phyloP scores from a whole-genome alignment of 2,113 vertebrate genomes.

The Stegastes partitus region DNA sequence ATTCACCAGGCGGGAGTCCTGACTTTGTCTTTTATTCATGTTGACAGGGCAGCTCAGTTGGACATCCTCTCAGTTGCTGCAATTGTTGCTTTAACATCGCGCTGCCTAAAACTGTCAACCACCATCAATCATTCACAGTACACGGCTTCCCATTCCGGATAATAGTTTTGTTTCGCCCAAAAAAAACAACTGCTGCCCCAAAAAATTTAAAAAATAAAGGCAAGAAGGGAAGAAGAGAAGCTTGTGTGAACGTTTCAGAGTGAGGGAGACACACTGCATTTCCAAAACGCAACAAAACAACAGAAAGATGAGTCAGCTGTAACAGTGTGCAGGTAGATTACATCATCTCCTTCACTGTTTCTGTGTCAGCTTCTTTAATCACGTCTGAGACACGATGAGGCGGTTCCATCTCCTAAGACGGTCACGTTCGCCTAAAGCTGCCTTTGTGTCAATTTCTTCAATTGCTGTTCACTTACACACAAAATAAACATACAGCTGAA shows the following conservation, averaged over 20 bases:
- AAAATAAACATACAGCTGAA: neutral
- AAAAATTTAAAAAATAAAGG: neutral
- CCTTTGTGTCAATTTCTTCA: slow-evolving; percentile 18
- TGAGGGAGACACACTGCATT: neutral
- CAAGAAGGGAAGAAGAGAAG: neutral
- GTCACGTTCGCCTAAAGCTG: neutral
- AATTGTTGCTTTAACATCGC: slow-evolving; percentile 5
- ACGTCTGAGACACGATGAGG: slow-evolving; percentile 17
- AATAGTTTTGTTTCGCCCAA: neutral
- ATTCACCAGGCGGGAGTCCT: neutral
- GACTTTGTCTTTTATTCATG: slow-evolving; percentile 14
- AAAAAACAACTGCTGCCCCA: too few species aligned
- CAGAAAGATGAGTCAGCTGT: slow-evolving; percentile 10
- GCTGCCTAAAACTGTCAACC: slow-evolving; percentile 16
- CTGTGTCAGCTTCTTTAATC: slow-evolving; percentile 19
- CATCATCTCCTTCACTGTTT: neutral
- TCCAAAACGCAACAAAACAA: neutral
- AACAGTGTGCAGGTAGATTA: slow-evolving; percentile 3
- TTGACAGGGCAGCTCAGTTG: slow-evolving; percentile 29
- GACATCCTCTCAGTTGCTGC: slow-evolving; percentile 22
- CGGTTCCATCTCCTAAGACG: slow-evolving; percentile 18
- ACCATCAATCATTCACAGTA: slow-evolving; percentile 21
- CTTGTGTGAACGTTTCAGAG: neutral
- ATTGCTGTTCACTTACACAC: slow-evolving; percentile 8
- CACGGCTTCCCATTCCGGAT: neutral